A percentile compares a stretch with the other conserved stretches of the same genome.
Evolutionary conservation across 2,797 vertebrate species (phyloP).

Genomic region (Anomalospiza imberbis): DNA sequence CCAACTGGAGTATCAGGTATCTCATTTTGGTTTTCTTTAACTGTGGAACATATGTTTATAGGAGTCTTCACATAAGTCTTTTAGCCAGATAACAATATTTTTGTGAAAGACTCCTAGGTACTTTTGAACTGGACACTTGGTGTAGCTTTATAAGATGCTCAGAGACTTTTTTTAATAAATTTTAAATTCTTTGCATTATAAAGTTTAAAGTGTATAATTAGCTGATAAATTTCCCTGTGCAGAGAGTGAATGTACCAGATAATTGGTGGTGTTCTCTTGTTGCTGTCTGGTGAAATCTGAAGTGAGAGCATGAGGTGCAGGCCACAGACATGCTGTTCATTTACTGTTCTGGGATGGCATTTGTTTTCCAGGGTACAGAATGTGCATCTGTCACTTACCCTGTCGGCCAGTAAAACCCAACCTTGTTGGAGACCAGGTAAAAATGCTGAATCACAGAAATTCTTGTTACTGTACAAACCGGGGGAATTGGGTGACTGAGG

Average conservation of each 20-base stretch:
- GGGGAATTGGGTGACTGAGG: neutral
- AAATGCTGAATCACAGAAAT: neutral
- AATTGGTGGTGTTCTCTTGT: neutral
- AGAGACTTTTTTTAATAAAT: neutral
- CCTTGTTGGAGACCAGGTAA: conserved; percentile 82
- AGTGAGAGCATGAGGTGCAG: neutral
- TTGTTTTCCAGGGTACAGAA: conserved; percentile 84
- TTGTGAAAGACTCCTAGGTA: neutral
- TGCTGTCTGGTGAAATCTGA: neutral
- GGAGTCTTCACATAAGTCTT: neutral
- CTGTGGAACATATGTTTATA: accelerated
- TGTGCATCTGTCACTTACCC: conserved; percentile 95
- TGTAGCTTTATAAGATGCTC: neutral
- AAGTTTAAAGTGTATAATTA: neutral
- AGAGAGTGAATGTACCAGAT: neutral
- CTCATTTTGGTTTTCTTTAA: neutral
- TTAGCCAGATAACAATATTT: neutral
- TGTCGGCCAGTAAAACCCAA: conserved; percentile 86
- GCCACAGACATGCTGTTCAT: neutral
- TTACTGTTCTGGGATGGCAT: neutral
- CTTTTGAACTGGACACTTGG: neutral
- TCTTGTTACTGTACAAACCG: neutral
- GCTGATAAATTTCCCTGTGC: neutral
- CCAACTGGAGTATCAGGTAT: neutral
- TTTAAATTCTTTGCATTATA: neutral